phyloP scores from a whole-genome alignment of 1,140 invertebrate species.

The Aphelenchoides avenae region DNA sequence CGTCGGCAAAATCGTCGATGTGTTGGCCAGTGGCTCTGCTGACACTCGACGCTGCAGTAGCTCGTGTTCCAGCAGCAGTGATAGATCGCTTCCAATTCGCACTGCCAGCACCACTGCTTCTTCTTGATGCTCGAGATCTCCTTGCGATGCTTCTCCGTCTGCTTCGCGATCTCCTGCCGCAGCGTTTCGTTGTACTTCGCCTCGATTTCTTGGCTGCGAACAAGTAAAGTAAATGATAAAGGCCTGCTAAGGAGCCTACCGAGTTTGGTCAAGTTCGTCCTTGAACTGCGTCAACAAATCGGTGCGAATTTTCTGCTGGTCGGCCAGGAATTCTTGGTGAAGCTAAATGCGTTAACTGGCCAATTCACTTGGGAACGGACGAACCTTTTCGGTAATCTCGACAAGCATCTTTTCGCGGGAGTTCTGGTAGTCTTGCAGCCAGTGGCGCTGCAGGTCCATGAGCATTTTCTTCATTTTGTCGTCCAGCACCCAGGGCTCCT shows the following conservation, averaged over 20 bases:
- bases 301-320: slow-evolving; percentile 52
- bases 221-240: too few species aligned
- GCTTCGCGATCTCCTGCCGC: too few species aligned
- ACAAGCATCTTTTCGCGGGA: slow-evolving; percentile 54
- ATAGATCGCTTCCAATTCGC: slow-evolving; percentile 79
- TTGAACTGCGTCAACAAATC: slow-evolving; percentile 58
- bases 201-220: too few species aligned
- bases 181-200: too few species aligned
- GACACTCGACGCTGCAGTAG: slow-evolving; percentile 71
- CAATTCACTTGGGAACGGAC: not conserved
- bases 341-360: slow-evolving; percentile 51
- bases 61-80: slow-evolving; percentile 80
- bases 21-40: slow-evolving; percentile 46
- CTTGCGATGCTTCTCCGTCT: too few species aligned
- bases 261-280: slow-evolving; percentile 57
- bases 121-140: too few species aligned
- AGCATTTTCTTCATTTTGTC: slow-evolving; percentile 55
- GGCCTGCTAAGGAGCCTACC: too few species aligned
- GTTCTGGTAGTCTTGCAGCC: slow-evolving; percentile 52
- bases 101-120: slow-evolving; percentile 69
- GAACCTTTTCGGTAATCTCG: slow-evolving; percentile 57
- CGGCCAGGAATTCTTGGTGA: slow-evolving; percentile 54
- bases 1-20: too few species aligned
- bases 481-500: too few species aligned
- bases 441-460: slow-evolving; percentile 53